phyloP scores from a whole-genome alignment of 2,888 invertebrate species.

The Eurytoma californica region DNA sequence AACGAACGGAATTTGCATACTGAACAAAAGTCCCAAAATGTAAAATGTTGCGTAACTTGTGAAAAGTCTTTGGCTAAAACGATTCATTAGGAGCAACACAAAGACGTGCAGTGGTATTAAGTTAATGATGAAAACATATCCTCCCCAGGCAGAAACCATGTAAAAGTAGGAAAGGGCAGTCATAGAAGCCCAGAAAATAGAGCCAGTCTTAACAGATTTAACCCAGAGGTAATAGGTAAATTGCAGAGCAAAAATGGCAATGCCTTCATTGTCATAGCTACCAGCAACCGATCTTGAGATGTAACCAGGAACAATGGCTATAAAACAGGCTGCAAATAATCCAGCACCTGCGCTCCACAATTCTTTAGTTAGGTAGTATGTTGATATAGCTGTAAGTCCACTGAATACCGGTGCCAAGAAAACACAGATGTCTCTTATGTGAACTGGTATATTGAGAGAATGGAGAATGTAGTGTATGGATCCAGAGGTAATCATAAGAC shows the following conservation, averaged over 20 bases:
- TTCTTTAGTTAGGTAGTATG: slow-evolving; percentile 97
- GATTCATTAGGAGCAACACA: slow-evolving; percentile 93
- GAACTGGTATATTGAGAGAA: slow-evolving; percentile 95
- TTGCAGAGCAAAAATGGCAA: slow-evolving; percentile 99
- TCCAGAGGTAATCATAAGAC: slow-evolving; percentile 99
- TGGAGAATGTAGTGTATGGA: slow-evolving; percentile 96
- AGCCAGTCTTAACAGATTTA: slow-evolving; percentile 97
- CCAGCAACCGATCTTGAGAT: slow-evolving; percentile 99
- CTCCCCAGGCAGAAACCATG: slow-evolving; percentile 99
- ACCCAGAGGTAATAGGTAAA: slow-evolving; percentile 99
- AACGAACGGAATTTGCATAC: slow-evolving; percentile 98
- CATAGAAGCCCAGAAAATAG: slow-evolving; percentile 96
- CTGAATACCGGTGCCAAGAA: slow-evolving; percentile 99
- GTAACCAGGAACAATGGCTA: slow-evolving; percentile 99
- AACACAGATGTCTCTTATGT: slow-evolving; percentile 98
- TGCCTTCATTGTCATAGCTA: slow-evolving; percentile 99
- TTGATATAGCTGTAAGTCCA: slow-evolving; percentile 97
- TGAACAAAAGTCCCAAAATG: slow-evolving; percentile 93
- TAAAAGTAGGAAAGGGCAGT: slow-evolving; percentile 98
- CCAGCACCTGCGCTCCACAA: slow-evolving; percentile 98
- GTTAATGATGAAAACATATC: slow-evolving; percentile 99
- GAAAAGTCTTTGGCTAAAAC: slow-evolving; percentile 93
- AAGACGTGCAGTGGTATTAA: slow-evolving; percentile 98
- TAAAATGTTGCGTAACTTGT: slow-evolving; percentile 98
- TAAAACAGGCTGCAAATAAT: slow-evolving; percentile 98